These are phyloP conservation scores for Odontocolon sp. DNA, from an alignment of 2,888 invertebrate genomes.

Conservation along the genomic window DNA sequence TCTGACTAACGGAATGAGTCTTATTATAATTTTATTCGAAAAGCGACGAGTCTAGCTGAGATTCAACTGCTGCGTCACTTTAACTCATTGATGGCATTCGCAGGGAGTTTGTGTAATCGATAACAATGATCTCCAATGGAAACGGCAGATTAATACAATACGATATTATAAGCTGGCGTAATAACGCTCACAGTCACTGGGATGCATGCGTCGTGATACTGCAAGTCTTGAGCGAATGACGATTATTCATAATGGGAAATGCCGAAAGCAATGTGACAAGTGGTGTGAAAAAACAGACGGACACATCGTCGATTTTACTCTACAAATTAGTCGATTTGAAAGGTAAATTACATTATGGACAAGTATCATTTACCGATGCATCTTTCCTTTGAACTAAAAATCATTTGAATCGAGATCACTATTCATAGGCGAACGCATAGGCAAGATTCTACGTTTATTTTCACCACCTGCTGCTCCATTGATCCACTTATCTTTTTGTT, in stretches of 20 bases:
- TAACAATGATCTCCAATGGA: conserved; percentile 34
- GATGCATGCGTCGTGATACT: not conserved
- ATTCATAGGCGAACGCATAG: too few species aligned
- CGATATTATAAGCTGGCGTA: not conserved
- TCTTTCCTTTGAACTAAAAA: too few species aligned
- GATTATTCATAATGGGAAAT: conserved; percentile 85
- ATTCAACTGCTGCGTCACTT: conserved; percentile 24
- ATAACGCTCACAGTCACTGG: not conserved
- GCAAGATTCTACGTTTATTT: not conserved
- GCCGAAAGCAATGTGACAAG: conserved; percentile 95
- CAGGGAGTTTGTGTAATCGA: conserved; percentile 45
- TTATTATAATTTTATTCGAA: conserved; percentile 18
- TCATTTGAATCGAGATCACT: too few species aligned
- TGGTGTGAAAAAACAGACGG: conserved; percentile 97
- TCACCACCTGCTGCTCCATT: not conserved
- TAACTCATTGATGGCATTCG: not conserved
- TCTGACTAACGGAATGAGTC: conserved; percentile 16
- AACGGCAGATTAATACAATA: conserved; percentile 11
- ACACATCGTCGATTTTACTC: conserved; percentile 90
- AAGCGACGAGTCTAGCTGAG: not conserved
- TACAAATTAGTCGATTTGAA: conserved; percentile 96
- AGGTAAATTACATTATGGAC: conserved; percentile 83
- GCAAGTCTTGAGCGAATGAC: not conserved
- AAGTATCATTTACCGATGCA: too few species aligned
- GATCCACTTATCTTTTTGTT: not conserved